Percentiles rank a stretch among this genome's conserved stretches.
Evolutionary conservation across 23 tunicate species (phyloP).

Genomic region (Ciona savignyi): DNA sequence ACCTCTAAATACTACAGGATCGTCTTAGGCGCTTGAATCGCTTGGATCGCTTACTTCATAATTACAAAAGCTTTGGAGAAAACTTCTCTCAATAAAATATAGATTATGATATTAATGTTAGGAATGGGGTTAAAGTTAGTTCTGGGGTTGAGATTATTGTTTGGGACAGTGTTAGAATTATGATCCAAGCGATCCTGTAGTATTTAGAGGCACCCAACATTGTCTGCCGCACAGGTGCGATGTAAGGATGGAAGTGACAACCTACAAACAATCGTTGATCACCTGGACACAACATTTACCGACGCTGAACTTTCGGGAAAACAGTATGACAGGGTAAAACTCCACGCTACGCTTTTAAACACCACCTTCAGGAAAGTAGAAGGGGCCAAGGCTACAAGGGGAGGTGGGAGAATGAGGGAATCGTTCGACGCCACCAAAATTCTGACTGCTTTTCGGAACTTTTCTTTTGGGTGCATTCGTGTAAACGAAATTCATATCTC

Average conservation of each 20-base stretch:
- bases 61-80: too few relatives aligned
- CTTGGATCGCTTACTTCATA: too few relatives aligned
- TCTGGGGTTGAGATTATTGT: too few relatives aligned
- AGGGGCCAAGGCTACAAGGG: too few relatives aligned
- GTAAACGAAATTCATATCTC: conserved; percentile 49
- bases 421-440: conserved; percentile 57
- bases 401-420: conserved; percentile 5
- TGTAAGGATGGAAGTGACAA: conserved; percentile 33
- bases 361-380: conserved; percentile 24
- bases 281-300: conserved; percentile 18
- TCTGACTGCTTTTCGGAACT: conserved; percentile 20
- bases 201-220: too few relatives aligned
- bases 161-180: too few relatives aligned
- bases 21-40: too few relatives aligned
- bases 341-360: conserved; percentile 72
- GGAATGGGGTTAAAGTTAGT: too few relatives aligned
- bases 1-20: too few relatives aligned
- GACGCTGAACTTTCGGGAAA: conserved; percentile 36
- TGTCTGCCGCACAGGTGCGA: conserved; percentile 12
- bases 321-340: conserved; percentile 55
- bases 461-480: conserved; percentile 42
- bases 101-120: too few relatives aligned
- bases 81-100: too few relatives aligned
- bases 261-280: conserved; percentile 53
- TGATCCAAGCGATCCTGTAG: too few relatives aligned